Base-by-base conservation (phyloP, 2,113 vertebrate species). In the Monopterus albus region DNA sequence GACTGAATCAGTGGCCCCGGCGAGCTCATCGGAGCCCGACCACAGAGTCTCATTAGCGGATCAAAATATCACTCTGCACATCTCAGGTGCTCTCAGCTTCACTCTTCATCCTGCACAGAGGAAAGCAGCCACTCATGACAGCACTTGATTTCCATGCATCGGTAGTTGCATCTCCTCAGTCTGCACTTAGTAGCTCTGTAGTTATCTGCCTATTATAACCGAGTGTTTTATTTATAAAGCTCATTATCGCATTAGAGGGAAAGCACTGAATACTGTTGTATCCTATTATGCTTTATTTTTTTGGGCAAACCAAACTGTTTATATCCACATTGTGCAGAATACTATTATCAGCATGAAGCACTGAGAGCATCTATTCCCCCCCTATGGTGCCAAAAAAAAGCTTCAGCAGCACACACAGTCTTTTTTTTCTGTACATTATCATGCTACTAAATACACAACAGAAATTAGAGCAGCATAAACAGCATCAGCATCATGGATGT, bases 41-140 rank as follows among this genome's bases (percentile, higher is more conserved):
- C 81, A 59, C 49, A 5, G 47, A 50, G 72, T 79, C 81, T 86
- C 65, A 71, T 88, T 81, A 85, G 38, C 15, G 2, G 40, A 71
- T 64, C 59, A 33, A 57, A 79, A 83, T 60, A 75, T 81, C 75
- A 33, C 36, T 20, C 59, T 26, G 52, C 49, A 50, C 55, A 62
- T 60, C 72, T 73, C 79, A 71, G 77, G 65, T 72, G 64, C 60
- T 66, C 63, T 46, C 42, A 9, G 52, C 52, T 65, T 77, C 78
- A 43, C 65, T 49, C 62, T 52, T 60, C 8, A 31, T 11, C 51
- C 23, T 3, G 13, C 26, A 29, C 52, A 42, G 39, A 63, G 46
- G 61, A 72, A 1, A 69, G 47, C 60, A 62, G 17, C 43, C 28
- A 3, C 49, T 74, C 33, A 31, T 23, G 21, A 58, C 36, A 20